Percentiles rank a stretch among this genome's conserved stretches.
phyloP scores from a whole-genome alignment of 2,888 invertebrate genomes.

The Campoletis raptor region DNA sequence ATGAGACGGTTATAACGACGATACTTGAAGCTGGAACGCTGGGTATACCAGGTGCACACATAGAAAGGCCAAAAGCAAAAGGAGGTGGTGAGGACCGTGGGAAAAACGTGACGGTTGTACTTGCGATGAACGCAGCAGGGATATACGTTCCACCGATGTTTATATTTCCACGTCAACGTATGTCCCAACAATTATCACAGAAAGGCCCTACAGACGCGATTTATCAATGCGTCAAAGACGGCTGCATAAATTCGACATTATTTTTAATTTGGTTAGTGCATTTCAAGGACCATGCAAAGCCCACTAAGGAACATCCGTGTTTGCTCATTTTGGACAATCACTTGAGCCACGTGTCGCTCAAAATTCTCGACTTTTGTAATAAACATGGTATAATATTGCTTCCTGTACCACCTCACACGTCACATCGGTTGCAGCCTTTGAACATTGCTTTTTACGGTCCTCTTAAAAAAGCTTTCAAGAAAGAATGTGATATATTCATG shows the following conservation, averaged over 20 bases:
- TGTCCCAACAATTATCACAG: constrained; percentile 81
- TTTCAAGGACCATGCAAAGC: constrained; percentile 77
- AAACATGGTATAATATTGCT: constrained; percentile 71
- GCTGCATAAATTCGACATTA: constrained; percentile 71
- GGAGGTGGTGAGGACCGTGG: constrained; percentile 59
- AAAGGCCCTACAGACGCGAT: constrained; percentile 82
- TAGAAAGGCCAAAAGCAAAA: constrained; percentile 76
- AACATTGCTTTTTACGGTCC: constrained; percentile 74
- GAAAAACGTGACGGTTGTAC: constrained; percentile 73
- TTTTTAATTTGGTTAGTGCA: constrained; percentile 70
- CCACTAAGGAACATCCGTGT: constrained; percentile 78
- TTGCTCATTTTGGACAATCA: constrained; percentile 78
- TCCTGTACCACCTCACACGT: constrained; percentile 75
- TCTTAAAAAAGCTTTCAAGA: constrained; percentile 71
- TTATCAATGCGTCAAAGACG: constrained; percentile 77
- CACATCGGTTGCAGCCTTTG: constrained; percentile 73
- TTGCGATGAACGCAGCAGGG: constrained; percentile 83
- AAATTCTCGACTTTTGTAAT: constrained; percentile 68
- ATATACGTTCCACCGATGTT: constrained; percentile 84
- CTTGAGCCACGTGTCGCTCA: constrained; percentile 73
- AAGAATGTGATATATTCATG: constrained; percentile 69
- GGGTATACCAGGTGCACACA: constrained; percentile 78
- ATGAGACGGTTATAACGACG: constrained; percentile 67
- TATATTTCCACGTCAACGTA: constrained; percentile 83
- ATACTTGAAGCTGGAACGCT: constrained; percentile 57